phyloP scores from a whole-genome alignment of 2,113 vertebrate genomes.

The Eolophus roseicapilla region DNA sequence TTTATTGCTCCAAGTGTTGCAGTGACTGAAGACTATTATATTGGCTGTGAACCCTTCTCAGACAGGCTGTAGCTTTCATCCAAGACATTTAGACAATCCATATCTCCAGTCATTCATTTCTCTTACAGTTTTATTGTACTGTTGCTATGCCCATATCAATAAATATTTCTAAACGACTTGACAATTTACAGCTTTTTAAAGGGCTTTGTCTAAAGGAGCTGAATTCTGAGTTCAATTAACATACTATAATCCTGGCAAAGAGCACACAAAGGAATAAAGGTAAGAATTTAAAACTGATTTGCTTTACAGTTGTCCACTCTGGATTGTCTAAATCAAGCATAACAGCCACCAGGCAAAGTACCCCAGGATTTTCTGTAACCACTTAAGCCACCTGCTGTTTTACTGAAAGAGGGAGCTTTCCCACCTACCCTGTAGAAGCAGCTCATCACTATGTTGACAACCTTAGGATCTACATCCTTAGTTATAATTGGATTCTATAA shows the following conservation, averaged over 20 bases:
- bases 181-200: conserved; percentile 5
- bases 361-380: conserved; percentile 59
- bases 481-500: conserved; percentile 80
- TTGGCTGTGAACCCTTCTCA: neutral
- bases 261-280: conserved; percentile 9
- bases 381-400: conserved; percentile 79
- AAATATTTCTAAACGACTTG: conserved; percentile 46
- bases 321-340: conserved; percentile 72
- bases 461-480: conserved; percentile 82
- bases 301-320: conserved; percentile 47
- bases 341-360: conserved; percentile 73
- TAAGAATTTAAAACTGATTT: conserved; percentile 63
- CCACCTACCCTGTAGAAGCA: conserved; percentile 73
- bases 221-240: conserved; percentile 33
- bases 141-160: conserved; percentile 1
- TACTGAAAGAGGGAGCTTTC: conserved; percentile 79
- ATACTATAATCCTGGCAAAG: conserved; percentile 21
- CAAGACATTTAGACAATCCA: neutral
- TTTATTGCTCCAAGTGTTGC: neutral
- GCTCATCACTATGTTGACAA: conserved; percentile 80
- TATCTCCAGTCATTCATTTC: conserved; percentile 15
- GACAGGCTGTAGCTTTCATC: neutral
- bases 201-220: conserved; percentile 11
- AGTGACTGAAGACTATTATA: neutral
- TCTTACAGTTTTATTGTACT: conserved; percentile 20